Conservation (phyloP, 2,888 invertebrate species). For the Limnephilus marmoratus region DNA sequence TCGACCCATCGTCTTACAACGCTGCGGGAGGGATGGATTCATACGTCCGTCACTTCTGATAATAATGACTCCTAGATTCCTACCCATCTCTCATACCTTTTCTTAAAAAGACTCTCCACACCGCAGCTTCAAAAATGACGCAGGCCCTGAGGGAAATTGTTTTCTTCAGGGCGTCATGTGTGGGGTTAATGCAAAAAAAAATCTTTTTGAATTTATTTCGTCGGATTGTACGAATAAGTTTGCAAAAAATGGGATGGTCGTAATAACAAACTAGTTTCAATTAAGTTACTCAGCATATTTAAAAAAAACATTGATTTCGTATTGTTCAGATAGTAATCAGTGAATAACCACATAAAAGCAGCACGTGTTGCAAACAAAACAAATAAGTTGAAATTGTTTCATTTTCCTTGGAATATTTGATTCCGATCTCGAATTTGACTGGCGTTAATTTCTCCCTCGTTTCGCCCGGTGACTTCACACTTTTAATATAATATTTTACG, state of each 20-base stretch:
- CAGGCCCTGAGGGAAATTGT: no score
- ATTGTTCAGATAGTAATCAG: not conserved
- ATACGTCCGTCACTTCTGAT: no score
- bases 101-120: no score
- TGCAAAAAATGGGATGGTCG: not conserved
- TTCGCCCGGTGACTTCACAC: conserved; percentile 7
- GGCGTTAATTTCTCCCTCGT: conserved; percentile 28
- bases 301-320: not conserved
- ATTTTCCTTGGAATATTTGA: conserved; percentile 16
- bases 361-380: not conserved
- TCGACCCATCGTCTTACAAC: no score
- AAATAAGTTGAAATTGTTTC: not conserved
- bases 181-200: no score
- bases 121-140: no score
- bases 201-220: not conserved
- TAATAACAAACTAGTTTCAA: not conserved
- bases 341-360: not conserved
- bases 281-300: not conserved
- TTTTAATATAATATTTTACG: conserved; percentile 31
- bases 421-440: conserved; percentile 22
- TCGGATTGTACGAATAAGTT: not conserved
- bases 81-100: no score
- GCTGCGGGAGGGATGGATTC: no score
- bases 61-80: no score
- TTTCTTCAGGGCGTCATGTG: no score